Evolutionary conservation across 2,797 vertebrate species (phyloP), one percentile per base, ranked within the genome.

Genomic region (Macropus fuliginosus): DNA sequence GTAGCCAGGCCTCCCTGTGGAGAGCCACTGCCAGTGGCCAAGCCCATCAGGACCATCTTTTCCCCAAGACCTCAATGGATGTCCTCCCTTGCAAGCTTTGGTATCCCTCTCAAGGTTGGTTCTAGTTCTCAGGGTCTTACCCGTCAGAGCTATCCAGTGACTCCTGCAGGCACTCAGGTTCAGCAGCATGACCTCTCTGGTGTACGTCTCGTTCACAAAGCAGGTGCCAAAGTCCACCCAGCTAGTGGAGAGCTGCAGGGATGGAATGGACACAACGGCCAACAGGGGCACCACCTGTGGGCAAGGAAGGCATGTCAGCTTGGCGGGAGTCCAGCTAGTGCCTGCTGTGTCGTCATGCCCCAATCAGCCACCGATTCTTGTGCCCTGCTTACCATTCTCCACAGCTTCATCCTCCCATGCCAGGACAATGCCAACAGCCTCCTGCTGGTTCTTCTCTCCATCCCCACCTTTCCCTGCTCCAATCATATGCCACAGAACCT

Each of bases 171-270:
- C 6, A 0, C 99, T 99, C 56, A 95, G 97, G 97, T 99, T 99
- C 93, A 96, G 97, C 50, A 99, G 98, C 90, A 96, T 98, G 34
- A 99, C 98, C 1, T 99, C 99, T 97, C 96, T 98, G 29, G 97
- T 98, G 94, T 96, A 98, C 11, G 93, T 98, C 96, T 99, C 98
- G 18, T 98, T 99, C 92, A 99, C 98, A 1, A 98, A 99, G 97
- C 99, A 99, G 93, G 98, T 98, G 59, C 99, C 99, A 29, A 99
- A 99, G 98, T 99, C 98, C 24, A 99, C n/a, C 0, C 2, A 96
- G 91, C 98, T 91, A 18, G 97, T 97, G 92, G 99, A 99, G 46
- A 99, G 98, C 95, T 98, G 97, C 31, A 99, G 96, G 1, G 98
- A 97, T 0, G 99, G 98, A n/a, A 99, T 96, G 0, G 98, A 96